phyloP scores from a whole-genome alignment of 2,113 vertebrate species.

The Asarcornis scutulata region DNA sequence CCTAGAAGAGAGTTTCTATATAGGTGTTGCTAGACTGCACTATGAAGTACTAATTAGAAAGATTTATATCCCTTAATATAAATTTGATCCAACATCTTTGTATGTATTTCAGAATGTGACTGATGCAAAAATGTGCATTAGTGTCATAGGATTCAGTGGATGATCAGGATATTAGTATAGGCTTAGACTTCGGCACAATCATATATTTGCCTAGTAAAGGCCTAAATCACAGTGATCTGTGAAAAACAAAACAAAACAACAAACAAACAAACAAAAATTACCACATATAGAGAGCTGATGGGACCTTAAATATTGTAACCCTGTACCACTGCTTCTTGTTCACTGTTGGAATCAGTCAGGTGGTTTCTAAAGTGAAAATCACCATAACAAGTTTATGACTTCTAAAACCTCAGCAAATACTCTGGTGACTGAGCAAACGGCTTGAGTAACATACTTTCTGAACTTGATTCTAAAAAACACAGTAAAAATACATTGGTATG shows the following conservation, averaged over 20 bases:
- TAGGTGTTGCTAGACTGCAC: not conserved
- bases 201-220: not conserved
- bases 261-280: no score
- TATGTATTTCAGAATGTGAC: not conserved
- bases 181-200: not conserved
- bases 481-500: not conserved
- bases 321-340: rapidly evolving
- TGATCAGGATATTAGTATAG: not conserved
- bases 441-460: not conserved
- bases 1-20: not conserved
- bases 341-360: not conserved
- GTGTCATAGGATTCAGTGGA: not conserved
- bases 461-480: not conserved
- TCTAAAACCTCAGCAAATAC: not conserved
- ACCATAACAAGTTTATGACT: not conserved
- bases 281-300: not conserved
- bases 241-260: not conserved
- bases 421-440: not conserved
- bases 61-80: not conserved
- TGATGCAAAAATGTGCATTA: not conserved
- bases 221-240: not conserved
- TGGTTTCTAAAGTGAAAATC: not conserved
- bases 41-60: not conserved
- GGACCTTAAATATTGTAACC: not conserved
- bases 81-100: not conserved